Evolutionary conservation across 53 echinoderm and acorn worm genomes (phyloP).

Genomic region (Temnopleurus reevesii): DNA sequence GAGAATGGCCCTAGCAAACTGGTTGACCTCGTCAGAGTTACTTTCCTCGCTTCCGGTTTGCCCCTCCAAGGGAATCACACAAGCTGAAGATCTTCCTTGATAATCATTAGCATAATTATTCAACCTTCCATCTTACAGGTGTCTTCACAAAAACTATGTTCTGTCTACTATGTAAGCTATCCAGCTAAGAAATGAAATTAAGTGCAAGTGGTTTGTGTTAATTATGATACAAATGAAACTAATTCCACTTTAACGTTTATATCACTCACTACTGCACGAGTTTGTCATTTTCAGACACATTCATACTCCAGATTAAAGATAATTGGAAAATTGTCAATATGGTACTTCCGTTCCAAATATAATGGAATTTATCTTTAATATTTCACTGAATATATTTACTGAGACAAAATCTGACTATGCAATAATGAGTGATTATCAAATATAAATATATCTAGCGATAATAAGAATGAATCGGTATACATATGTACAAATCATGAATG

Average conservation of each 20-base stretch:
- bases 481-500: too few relatives aligned
- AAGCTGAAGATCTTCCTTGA: background rate
- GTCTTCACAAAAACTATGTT: background rate
- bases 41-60: slow-evolving; percentile 30
- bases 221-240: too few relatives aligned
- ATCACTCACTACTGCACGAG: too few relatives aligned
- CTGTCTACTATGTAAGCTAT: too few relatives aligned
- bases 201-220: too few relatives aligned
- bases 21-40: slow-evolving; percentile 51
- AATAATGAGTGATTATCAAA: slow-evolving; percentile 1
- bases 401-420: slow-evolving; percentile 16
- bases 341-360: background rate
- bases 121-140: background rate
- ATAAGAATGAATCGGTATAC: too few relatives aligned
- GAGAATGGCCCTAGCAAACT: slow-evolving; percentile 19
- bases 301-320: too few relatives aligned
- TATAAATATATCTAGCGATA: slow-evolving; percentile 8
- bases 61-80: background rate
- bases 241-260: too few relatives aligned
- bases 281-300: too few relatives aligned
- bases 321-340: too few relatives aligned
- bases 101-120: slow-evolving; percentile 38
- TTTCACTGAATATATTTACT: background rate
- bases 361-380: background rate
- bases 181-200: too few relatives aligned